These are phyloP conservation scores for Ylistrum balloti DNA, from an alignment of 1,140 invertebrate genomes.

Conservation along the genomic window DNA sequence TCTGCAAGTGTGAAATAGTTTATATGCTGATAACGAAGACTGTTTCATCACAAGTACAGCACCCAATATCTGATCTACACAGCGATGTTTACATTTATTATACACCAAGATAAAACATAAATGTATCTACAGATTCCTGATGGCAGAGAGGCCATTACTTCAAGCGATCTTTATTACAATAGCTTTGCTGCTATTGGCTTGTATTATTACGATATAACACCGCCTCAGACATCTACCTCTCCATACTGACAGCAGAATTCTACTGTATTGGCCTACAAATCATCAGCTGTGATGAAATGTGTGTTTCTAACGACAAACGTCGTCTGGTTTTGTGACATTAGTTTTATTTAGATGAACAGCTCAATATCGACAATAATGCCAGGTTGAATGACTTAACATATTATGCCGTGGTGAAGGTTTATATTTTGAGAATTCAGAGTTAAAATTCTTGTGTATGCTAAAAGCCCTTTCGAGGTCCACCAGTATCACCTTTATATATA, in stretches of 20 bases:
- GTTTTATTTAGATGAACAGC: no score
- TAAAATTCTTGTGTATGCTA: no score
- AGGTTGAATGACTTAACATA: no score
- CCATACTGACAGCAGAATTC: not conserved
- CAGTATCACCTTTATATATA: no score
- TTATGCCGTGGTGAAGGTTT: no score
- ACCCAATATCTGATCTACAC: not conserved
- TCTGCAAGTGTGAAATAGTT: not conserved
- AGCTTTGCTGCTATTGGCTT: not conserved
- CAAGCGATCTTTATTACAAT: no score
- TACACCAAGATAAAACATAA: not conserved
- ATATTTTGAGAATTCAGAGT: no score
- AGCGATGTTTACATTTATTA: not conserved
- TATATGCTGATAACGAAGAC: not conserved
- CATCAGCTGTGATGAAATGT: not conserved
- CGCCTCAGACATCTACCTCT: not conserved
- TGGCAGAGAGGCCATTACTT: not conserved
- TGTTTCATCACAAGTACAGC: not conserved
- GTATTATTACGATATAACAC: not conserved
- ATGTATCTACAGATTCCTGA: not conserved
- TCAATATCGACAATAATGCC: no score
- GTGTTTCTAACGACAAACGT: not conserved
- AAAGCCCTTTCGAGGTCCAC: no score
- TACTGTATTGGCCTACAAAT: not conserved
- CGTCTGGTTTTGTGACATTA: no score